Evolutionary conservation across 2,113 vertebrate genomes (phyloP).

Genomic region (Rissa tridactyla): DNA sequence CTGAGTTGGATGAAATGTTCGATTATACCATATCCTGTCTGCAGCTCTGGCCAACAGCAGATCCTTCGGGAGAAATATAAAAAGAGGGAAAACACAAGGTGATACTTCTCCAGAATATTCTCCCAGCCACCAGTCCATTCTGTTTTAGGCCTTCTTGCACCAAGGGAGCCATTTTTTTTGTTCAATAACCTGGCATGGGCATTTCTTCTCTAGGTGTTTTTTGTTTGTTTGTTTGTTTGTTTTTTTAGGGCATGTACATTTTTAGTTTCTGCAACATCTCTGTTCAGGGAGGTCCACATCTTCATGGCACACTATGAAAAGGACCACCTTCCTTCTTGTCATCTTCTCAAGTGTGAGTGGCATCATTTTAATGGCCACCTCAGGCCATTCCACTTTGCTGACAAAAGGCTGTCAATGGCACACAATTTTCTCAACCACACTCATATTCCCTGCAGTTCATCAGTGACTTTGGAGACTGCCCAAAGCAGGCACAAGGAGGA

Average conservation of each 20-base stretch:
- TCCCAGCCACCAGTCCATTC: not conserved
- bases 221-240: no score
- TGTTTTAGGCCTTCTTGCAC: not conserved
- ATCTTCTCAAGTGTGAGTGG: fast-evolving
- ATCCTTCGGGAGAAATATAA: not conserved
- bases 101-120: not conserved
- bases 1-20: not conserved
- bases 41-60: not conserved
- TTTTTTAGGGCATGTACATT: not conserved
- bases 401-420: not conserved
- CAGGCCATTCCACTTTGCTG: not conserved
- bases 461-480: not conserved
- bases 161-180: not conserved
- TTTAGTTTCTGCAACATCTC: not conserved
- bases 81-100: not conserved
- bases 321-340: not conserved
- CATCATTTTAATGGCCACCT: not conserved
- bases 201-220: not conserved
- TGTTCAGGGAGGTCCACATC: not conserved
- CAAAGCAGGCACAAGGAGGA: not conserved
- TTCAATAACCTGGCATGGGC: not conserved
- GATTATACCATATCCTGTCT: not conserved
- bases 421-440: not conserved
- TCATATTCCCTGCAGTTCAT: not conserved
- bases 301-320: not conserved